Percentiles rank a stretch among this genome's conserved stretches.
Evolutionary conservation across 2,888 invertebrate genomes (phyloP).

Genomic region (Macropis europaea): DNA sequence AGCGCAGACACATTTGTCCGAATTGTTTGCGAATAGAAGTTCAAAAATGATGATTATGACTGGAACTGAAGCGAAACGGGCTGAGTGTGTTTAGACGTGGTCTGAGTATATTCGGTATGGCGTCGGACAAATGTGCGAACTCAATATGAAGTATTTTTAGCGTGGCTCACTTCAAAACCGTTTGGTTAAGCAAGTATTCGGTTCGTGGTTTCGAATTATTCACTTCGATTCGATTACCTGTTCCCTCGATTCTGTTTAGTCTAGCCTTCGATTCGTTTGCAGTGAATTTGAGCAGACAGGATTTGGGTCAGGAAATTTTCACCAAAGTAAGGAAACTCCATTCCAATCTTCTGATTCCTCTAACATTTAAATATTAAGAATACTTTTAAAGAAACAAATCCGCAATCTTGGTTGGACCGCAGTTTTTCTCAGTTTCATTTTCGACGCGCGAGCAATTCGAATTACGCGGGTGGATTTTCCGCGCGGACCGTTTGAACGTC

Average conservation of each 20-base stretch:
- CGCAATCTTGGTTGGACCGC: too few species aligned
- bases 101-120: constrained; percentile 38
- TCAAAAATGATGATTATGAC: constrained; percentile 20
- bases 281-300: too few species aligned
- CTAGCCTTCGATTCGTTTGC: too few species aligned
- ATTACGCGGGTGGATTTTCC: too few species aligned
- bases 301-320: too few species aligned
- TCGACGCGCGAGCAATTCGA: too few species aligned
- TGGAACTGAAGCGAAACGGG: constrained; percentile 8
- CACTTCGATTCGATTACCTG: neutral
- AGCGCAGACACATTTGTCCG: neutral
- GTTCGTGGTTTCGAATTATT: constrained; percentile 22
- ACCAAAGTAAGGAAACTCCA: too few species aligned
- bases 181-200: constrained; percentile 10
- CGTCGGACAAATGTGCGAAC: constrained; percentile 45
- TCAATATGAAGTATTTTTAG: constrained; percentile 51
- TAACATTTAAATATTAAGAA: too few species aligned
- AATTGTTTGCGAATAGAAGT: neutral
- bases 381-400: too few species aligned
- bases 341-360: too few species aligned
- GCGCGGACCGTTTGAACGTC: too few species aligned
- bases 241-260: neutral
- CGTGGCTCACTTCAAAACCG: constrained; percentile 25
- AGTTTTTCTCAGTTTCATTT: too few species aligned
- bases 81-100: constrained; percentile 41